Evolutionary conservation across 2,888 invertebrate species (phyloP), one percentile per base, ranked within the genome.

Genomic region (Liodrosophila aerea): DNA sequence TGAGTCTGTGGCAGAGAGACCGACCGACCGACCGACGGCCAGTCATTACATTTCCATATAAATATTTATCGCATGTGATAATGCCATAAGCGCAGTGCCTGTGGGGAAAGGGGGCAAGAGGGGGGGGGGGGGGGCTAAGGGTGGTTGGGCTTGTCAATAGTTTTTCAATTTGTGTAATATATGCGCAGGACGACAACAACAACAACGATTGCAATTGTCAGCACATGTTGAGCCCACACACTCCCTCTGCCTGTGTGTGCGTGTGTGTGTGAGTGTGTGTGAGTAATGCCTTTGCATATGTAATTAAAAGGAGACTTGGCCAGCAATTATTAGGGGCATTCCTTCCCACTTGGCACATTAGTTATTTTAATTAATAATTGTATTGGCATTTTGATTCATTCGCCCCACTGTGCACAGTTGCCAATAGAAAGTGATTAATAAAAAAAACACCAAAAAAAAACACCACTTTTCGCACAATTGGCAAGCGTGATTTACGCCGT

Each of bases 11-110:
- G n/a, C n/a, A n/a, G n/a, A n/a, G n/a, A n/a, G n/a, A n/a, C n/a
- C n/a, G n/a, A n/a, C n/a, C n/a, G n/a, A n/a, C n/a, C n/a, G n/a
- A n/a, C n/a, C n/a, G n/a, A n/a, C n/a, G 7, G 37, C 15, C 59
- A 62, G 82, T 86, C 86, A 86, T 86, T 81, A 86, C 85, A 81
- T 82, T 78, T 85, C 78, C 86, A 78, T 78, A 78, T 78, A 86
- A 81, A 86, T 81, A 81, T 81, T 81, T 86, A 81, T 81, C 77
- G 86, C 85, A 63, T 80, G 86, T 70, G 80, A 86, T 86, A 81
- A 81, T 85, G 62, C 82, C 65, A 60, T 56, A 45, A 56, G 52
- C 12, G 54, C 16, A 37, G 30, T 4, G 18, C n/a, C n/a, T n/a
- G n/a, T n/a, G 33, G 44, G 4, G 31, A 30, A 5, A 18, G 44